Evolutionary conservation across 2,113 vertebrate species (phyloP), one percentile per base, ranked within the genome.

Genomic region (Ellobius talpinus): DNA sequence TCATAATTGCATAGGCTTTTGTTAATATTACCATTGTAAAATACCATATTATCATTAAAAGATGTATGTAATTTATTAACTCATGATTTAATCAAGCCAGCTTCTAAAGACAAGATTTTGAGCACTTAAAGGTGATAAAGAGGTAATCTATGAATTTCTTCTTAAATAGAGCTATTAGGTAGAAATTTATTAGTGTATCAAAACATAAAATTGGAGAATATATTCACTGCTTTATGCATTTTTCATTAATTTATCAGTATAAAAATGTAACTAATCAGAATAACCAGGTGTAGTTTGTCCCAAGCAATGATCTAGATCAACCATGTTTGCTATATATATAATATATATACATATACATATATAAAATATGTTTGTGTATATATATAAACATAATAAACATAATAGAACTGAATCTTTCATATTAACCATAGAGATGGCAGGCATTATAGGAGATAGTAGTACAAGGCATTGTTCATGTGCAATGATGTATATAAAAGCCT

Each of bases 11-110:
- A 79, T 42, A 85, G 47, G 2, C 2, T 26, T 16, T 14, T 84
- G 95, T 42, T 58, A 0, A 36, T 84, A 73, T 92, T 74, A 50
- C 36, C 4, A 79, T 36, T 79, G 72, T 61, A 77, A 91, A 93
- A 86, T 58, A 13, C 5, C 2, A 70, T 70, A 85, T 90, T 78
- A 19, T 12, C 5, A 84, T 70, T 70, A 52, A 0, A 89, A 55
- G 24, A 61, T 82, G 31, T 68, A 47, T 66, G 29, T 78, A 17
- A 68, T 91, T 87, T 77, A 63, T 29, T 33, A 72, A 12, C 42
- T 96, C 10, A 58, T 65, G 8, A 92, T 72, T 33, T 7, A 42
- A 94, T 16, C 1, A 70, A 78, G 7, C 0, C 0, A 74, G 4
- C 31, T 89, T 89, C 3, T 72, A 31, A 16, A 16, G 4, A 65